Percentiles rank a stretch among this genome's conserved stretches.
These are phyloP conservation scores for Gobionotothen gibberifrons DNA, from an alignment of 2,797 vertebrate species.

Conservation along the genomic window DNA sequence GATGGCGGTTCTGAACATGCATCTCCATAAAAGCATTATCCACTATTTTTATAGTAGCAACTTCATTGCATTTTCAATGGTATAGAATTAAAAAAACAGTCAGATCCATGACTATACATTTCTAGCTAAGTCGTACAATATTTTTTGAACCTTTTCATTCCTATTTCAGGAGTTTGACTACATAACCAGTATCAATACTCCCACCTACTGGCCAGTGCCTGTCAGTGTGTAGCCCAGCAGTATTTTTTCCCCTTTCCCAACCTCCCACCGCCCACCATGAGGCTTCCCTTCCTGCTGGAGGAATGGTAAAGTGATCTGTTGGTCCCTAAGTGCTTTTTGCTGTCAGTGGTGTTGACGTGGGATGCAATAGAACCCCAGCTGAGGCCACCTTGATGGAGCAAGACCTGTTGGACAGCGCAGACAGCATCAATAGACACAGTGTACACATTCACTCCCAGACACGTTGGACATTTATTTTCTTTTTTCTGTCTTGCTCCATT, in stretches of 20 bases:
- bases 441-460: conserved; percentile 22
- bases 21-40: background rate
- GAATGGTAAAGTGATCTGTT: conserved; percentile 84
- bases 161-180: background rate
- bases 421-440: conserved; percentile 39
- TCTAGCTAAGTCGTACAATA: background rate
- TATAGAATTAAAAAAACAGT: conserved; percentile 7
- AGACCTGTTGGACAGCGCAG: conserved; percentile 52
- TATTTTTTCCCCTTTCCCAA: conserved; percentile 30
- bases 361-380: conserved; percentile 78
- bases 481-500: background rate
- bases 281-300: conserved; percentile 67
- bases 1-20: conserved; percentile 21
- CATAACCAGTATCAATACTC: conserved; percentile 81
- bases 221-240: conserved; percentile 33
- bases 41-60: background rate
- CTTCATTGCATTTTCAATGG: background rate
- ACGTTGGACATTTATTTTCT: conserved; percentile 10
- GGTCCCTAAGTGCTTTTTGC: conserved; percentile 81
- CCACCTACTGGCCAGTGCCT: conserved; percentile 81
- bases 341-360: conserved; percentile 81
- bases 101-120: conserved; percentile 22
- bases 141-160: background rate
- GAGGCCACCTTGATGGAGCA: conserved; percentile 72
- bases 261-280: conserved; percentile 62